Evolutionary conservation across 2,888 invertebrate species (phyloP), one percentile per base, ranked within the genome.

Genomic region (Cordylochernes scorpioides): DNA sequence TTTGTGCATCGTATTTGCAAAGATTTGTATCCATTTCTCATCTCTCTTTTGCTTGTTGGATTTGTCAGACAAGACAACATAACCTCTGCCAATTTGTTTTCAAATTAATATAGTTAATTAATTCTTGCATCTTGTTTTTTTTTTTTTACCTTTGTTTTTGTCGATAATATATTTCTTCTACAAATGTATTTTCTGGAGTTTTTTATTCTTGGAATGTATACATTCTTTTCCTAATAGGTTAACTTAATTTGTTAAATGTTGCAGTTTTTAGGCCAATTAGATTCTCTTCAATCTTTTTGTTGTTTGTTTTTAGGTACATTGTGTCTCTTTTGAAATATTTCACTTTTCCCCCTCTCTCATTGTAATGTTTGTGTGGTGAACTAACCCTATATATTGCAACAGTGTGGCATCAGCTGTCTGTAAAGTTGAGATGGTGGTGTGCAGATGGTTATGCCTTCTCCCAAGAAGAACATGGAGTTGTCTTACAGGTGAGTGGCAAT

Each of bases 391-490:
- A n/a, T n/a, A n/a, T n/a, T n/a, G n/a, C n/a, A n/a, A n/a, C n/a
- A n/a, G n/a, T n/a, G n/a, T n/a, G n/a, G n/a, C n/a, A n/a, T n/a
- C n/a, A n/a, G n/a, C n/a, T n/a, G n/a, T n/a, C n/a, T n/a, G n/a
- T n/a, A n/a, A n/a, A n/a, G n/a, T n/a, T n/a, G n/a, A n/a, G n/a
- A 7, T 24, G 10, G 19, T 7, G 24, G 12, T 34, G 48, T 49
- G 39, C 59, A 88, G 86, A 86, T 69, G 91, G 91, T 40, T 91
- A 75, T 62, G 91, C 94, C 43, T 97, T 97, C 62, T 94, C 91
- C 25, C 94, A 94, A 70, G 94, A 94, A 60, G 94, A 97, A 60
- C 78, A 84, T 50, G 88, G 86, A 42, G 75, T 71, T 46, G 77
- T 94, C 40, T 71, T 80, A 29, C 51, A 51, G 38, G 42, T 43